Conservation (phyloP, 2,113 vertebrate genomes). For the Engraulis encrasicolus region DNA sequence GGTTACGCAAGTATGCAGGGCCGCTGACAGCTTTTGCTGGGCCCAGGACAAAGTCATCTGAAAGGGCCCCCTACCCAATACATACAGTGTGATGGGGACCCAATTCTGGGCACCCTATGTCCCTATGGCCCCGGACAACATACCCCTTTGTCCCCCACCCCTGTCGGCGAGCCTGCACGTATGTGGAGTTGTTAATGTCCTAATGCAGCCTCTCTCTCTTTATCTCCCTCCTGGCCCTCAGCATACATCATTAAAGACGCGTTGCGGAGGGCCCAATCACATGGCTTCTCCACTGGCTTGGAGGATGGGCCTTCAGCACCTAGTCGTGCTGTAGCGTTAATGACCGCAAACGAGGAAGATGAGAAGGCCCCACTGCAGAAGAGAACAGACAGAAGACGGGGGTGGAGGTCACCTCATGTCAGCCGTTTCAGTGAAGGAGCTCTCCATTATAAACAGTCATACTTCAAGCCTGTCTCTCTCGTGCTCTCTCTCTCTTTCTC, state of each 20-base stretch:
- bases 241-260: constrained; percentile 57
- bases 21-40: too few relatives aligned
- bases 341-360: constrained; percentile 40
- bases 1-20: constrained; percentile 50
- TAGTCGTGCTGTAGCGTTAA: constrained; percentile 31
- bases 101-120: too few relatives aligned
- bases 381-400: too few relatives aligned
- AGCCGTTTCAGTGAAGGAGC: constrained; percentile 19
- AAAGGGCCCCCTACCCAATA: too few relatives aligned
- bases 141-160: too few relatives aligned
- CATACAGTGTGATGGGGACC: too few relatives aligned
- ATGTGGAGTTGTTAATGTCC: constrained; percentile 33
- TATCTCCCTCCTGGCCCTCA: constrained; percentile 34
- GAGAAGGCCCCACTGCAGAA: constrained; percentile 41
- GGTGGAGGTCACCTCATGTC: constrained; percentile 33
- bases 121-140: too few relatives aligned
- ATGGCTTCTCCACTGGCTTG: constrained; percentile 52
- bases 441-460: background rate
- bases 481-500: too few relatives aligned
- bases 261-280: constrained; percentile 50
- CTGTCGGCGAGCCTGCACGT: too few relatives aligned
- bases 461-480: background rate
- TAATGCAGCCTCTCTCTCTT: constrained; percentile 49
- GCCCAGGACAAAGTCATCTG: too few relatives aligned
- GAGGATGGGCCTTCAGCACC: background rate